These are phyloP conservation scores for Dasysyrphus tricinctus DNA, from an alignment of 2,888 invertebrate genomes.

Conservation along the genomic window DNA sequence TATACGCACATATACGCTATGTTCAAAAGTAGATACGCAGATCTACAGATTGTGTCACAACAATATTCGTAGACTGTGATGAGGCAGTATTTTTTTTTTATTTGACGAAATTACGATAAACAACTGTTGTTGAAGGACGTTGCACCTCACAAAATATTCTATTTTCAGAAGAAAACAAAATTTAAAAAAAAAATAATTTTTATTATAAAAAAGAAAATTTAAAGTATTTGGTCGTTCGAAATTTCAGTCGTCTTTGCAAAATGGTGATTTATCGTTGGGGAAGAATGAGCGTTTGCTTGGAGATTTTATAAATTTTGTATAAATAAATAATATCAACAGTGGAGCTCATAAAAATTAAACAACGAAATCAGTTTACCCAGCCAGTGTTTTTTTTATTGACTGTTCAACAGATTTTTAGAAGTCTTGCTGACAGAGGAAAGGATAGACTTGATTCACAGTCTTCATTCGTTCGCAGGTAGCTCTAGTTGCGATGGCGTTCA, in stretches of 20 bases:
- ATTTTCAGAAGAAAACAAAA: background rate
- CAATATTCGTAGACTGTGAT: background rate
- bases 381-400: too few species aligned
- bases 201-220: background rate
- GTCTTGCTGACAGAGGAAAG: too few species aligned
- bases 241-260: background rate
- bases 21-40: background rate
- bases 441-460: too few species aligned
- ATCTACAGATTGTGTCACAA: background rate
- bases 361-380: too few species aligned
- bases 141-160: slow-evolving; percentile 1
- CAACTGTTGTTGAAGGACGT: slow-evolving; percentile 8
- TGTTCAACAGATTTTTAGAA: too few species aligned
- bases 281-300: background rate
- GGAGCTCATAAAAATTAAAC: background rate
- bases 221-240: background rate
- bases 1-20: too few species aligned
- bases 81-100: background rate
- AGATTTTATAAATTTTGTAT: background rate
- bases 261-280: background rate
- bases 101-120: background rate
- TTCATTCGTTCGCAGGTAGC: too few species aligned
- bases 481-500: too few species aligned
- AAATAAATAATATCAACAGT: background rate
- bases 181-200: background rate